Evolutionary conservation across 2,888 invertebrate genomes (phyloP), one percentile per base, ranked within the genome.

Genomic region (Pinctada fucata): DNA sequence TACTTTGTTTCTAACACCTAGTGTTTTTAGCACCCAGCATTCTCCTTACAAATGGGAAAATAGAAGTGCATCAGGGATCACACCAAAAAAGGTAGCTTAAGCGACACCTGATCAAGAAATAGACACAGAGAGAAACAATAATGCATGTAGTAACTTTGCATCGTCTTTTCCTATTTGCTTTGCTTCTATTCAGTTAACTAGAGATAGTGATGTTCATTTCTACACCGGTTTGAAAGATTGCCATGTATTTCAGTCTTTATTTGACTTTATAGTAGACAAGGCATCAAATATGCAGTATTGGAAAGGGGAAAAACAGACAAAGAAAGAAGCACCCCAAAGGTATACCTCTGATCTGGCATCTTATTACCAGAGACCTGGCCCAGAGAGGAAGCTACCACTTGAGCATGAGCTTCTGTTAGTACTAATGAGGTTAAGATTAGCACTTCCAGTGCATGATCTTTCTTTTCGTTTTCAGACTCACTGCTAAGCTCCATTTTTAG

Each of bases 221-320:
- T 80, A 77, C 58, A 80, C 77, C 13, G 80, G 80, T 2, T 70
- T 80, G n/a, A 48, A 63, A 10, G 75, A 69, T 66, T 69, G 76
- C 10, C 52, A 70, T 51, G 58, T 80, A 51, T 80, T 77, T 75
- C 48, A 69, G 10, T 65, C 67, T 52, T 10, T 80, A 13, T 80
- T 80, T 78, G 52, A 73, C 45, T 58, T 58, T 13, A 13, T 69
- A 3, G 45, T 16, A 3, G 8, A 8, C 16, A 66, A 69, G 48
- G 69, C 69, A 48, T 48, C 2, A 47, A 47, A 67, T 51, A 76
- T 79, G 76, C 73, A 68, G n/a, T 79, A 79, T 58, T 79, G 79
- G 79, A 79, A 76, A 52, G 79, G 76, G 5, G 52, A 65, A 5
- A 76, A 72, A 47, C 79, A 76, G n/a, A 79, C 76, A 10, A 2